Evolutionary conservation across 2,113 vertebrate species (phyloP).

Genomic region (Apeltes quadracus): DNA sequence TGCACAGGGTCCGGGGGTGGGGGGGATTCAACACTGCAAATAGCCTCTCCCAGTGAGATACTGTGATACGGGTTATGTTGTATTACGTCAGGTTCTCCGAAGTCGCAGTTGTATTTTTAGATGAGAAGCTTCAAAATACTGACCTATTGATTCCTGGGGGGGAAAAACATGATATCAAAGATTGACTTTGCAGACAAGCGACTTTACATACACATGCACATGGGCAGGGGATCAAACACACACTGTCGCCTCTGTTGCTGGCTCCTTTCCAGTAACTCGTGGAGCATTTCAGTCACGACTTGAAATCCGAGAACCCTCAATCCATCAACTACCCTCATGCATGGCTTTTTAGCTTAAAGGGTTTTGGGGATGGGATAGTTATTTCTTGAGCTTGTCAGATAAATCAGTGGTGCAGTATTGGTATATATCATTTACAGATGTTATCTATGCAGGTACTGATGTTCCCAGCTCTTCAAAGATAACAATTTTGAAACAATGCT

Average conservation of each 20-base stretch:
- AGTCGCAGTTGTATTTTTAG: conserved; percentile 7
- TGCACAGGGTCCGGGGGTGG: background rate
- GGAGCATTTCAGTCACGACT: background rate
- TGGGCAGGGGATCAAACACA: too few relatives aligned
- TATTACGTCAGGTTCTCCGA: background rate
- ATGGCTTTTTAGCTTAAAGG: too few relatives aligned
- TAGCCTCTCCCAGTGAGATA: conserved; percentile 22
- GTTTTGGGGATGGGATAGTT: too few relatives aligned
- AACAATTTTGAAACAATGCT: background rate
- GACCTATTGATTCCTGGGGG: background rate
- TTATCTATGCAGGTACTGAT: background rate
- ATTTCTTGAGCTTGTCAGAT: background rate
- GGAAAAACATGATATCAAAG: background rate
- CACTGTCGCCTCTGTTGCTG: too few relatives aligned
- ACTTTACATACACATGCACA: background rate
- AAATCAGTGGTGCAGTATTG: background rate
- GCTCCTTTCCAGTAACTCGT: too few relatives aligned
- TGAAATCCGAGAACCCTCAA: background rate
- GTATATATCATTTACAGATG: background rate
- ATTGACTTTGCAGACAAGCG: background rate
- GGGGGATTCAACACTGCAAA: conserved; percentile 31
- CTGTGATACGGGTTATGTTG: conserved; percentile 5
- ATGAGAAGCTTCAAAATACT: background rate
- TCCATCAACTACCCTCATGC: too few relatives aligned
- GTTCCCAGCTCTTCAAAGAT: background rate